phyloP scores from a whole-genome alignment of 2,888 invertebrate genomes.

The Parnassius orleans region DNA sequence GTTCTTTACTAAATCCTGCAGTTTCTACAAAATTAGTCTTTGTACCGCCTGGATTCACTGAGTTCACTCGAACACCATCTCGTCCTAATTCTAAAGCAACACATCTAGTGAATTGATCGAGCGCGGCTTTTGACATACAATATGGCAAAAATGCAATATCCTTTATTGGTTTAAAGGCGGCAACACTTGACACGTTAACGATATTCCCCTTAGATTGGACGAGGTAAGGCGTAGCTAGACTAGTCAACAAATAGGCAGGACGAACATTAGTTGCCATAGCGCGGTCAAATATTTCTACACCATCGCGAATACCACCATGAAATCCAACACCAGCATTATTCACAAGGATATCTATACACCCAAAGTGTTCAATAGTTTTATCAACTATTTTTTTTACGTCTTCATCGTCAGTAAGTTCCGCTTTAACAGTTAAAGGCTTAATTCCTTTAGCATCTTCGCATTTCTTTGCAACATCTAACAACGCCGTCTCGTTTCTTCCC shows the following conservation, averaged over 20 bases:
- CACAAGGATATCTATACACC: conserved; percentile 87
- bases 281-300: conserved; percentile 90
- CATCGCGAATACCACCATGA: conserved; percentile 88
- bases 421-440: conserved; percentile 81
- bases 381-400: conserved; percentile 84
- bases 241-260: conserved; percentile 87
- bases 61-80: conserved; percentile 91
- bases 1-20: conserved; percentile 85
- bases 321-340: conserved; percentile 93
- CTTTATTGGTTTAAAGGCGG: conserved; percentile 83
- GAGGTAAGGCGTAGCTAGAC: conserved; percentile 90
- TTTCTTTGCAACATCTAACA: conserved; percentile 82
- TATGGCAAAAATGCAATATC: conserved; percentile 90
- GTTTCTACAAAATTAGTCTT: conserved; percentile 83
- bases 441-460: conserved; percentile 69
- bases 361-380: conserved; percentile 84
- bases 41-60: conserved; percentile 96
- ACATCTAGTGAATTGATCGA: conserved; percentile 96
- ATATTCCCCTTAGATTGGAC: conserved; percentile 89
- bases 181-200: conserved; percentile 96
- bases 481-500: conserved; percentile 85
- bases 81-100: conserved; percentile 90
- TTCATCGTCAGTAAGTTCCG: conserved; percentile 84
- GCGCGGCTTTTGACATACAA: conserved; percentile 93
- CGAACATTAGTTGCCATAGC: conserved; percentile 92